phyloP scores from a whole-genome alignment of 2,888 invertebrate genomes.

The Aspidiotus destructor region DNA sequence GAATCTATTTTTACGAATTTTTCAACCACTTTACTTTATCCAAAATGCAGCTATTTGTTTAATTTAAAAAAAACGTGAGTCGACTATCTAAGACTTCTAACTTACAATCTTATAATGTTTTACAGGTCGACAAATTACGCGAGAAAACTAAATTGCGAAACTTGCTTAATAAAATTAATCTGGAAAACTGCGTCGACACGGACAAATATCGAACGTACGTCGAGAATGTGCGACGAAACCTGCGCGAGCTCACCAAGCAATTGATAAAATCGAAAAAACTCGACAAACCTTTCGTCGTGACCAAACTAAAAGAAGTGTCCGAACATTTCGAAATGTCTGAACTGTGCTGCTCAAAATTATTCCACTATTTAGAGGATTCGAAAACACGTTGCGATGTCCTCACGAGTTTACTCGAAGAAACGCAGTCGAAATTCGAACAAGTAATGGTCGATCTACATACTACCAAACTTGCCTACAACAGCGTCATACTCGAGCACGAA shows the following conservation, averaged over 20 bases:
- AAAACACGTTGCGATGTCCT: constrained; percentile 22
- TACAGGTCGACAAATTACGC: constrained; percentile 21
- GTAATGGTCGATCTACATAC: constrained; percentile 26
- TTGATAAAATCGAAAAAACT: constrained; percentile 21
- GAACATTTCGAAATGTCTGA: constrained; percentile 26
- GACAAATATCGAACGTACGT: constrained; percentile 20
- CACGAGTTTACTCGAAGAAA: constrained; percentile 21
- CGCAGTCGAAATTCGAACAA: constrained; percentile 29
- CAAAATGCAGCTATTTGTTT: no score
- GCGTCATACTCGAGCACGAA: constrained; percentile 27
- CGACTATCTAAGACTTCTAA: no score
- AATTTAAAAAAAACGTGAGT: no score
- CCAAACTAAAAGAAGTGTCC: constrained; percentile 36
- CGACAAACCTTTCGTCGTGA: constrained; percentile 15
- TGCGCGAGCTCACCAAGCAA: constrained; percentile 21
- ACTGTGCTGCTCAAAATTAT: constrained; percentile 21
- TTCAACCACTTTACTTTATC: no score
- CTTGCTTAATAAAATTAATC: constrained; percentile 22
- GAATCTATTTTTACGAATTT: no score
- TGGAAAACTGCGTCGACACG: constrained; percentile 29
- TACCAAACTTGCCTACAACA: constrained; percentile 26
- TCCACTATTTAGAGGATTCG: constrained; percentile 2
- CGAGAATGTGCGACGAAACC: constrained; percentile 8
- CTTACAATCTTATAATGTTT: no score
- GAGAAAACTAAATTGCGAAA: constrained; percentile 27